These are phyloP conservation scores for Drymodes brunneopygia DNA, from an alignment of 2,113 vertebrate species.

Conservation along the genomic window DNA sequence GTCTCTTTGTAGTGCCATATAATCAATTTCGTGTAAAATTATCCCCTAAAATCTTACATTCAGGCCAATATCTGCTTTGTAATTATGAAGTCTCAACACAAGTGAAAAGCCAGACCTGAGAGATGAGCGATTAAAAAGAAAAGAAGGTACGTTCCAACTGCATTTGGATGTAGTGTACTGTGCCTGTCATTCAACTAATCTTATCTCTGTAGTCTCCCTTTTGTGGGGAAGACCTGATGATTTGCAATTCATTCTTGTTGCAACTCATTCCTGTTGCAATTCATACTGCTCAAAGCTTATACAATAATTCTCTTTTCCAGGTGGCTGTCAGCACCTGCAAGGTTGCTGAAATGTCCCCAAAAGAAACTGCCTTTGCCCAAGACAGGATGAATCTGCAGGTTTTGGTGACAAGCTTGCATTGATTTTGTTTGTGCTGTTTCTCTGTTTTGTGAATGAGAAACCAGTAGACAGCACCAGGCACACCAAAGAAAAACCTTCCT, in stretches of 20 bases:
- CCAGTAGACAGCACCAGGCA: background rate
- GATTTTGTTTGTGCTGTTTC: background rate
- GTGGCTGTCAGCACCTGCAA: background rate
- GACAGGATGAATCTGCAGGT: background rate
- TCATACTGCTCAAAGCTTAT: background rate
- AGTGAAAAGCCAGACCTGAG: background rate
- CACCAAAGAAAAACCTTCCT: background rate
- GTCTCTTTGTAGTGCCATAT: background rate
- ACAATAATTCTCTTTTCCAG: background rate
- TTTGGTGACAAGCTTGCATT: background rate
- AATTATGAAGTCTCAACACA: background rate
- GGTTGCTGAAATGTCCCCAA: background rate
- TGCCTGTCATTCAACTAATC: background rate
- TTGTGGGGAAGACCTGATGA: background rate
- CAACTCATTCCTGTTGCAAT: background rate
- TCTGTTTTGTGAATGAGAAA: background rate
- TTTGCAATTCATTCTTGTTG: conserved; percentile 39
- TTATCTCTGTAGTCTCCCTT: background rate
- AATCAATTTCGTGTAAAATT: background rate
- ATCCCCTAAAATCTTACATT: background rate
- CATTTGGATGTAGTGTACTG: background rate
- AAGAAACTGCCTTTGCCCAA: background rate
- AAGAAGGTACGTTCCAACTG: background rate
- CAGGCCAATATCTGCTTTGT: background rate
- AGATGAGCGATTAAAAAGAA: background rate